phyloP scores from a whole-genome alignment of 2,113 vertebrate genomes.

The Hirundichthys speculiger region DNA sequence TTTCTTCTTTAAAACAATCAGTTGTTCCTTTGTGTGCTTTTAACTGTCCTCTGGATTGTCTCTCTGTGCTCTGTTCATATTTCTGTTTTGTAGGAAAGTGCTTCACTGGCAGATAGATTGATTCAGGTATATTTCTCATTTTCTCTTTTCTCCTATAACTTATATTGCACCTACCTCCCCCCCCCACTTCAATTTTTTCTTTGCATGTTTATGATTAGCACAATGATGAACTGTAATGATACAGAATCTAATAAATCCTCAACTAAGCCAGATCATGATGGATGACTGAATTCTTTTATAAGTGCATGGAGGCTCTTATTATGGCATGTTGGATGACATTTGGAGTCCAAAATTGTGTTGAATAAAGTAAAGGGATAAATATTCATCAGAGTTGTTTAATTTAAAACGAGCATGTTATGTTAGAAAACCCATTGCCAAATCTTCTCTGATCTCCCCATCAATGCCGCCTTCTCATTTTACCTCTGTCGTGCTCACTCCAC shows the following conservation, averaged over 20 bases:
- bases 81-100: constrained; percentile 98
- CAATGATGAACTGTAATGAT: constrained; percentile 12
- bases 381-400: constrained; percentile 21
- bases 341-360: constrained; percentile 9
- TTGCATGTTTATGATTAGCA: constrained; percentile 70
- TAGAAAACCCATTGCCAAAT: constrained; percentile 31
- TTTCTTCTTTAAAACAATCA: constrained; percentile 75
- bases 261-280: constrained; percentile 20
- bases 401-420: constrained; percentile 63
- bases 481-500: constrained; percentile 59
- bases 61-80: constrained; percentile 88
- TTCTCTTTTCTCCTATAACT: constrained; percentile 50
- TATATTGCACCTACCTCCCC: constrained; percentile 33
- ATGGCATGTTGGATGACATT: constrained; percentile 23
- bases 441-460: constrained; percentile 48
- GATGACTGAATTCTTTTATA: constrained; percentile 15
- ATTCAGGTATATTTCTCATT: constrained; percentile 94
- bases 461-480: constrained; percentile 39
- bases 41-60: constrained; percentile 80
- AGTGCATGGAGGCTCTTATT: constrained; percentile 62
- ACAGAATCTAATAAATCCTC: neutral
- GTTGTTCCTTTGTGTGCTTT: constrained; percentile 80
- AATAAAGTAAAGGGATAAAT: constrained; percentile 23
- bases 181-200: constrained; percentile 28
- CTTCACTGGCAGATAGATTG: constrained; percentile 99